Evolutionary conservation across 2,797 vertebrate genomes (phyloP), one percentile per base, ranked within the genome.

Genomic region (Eospalax fontanierii): DNA sequence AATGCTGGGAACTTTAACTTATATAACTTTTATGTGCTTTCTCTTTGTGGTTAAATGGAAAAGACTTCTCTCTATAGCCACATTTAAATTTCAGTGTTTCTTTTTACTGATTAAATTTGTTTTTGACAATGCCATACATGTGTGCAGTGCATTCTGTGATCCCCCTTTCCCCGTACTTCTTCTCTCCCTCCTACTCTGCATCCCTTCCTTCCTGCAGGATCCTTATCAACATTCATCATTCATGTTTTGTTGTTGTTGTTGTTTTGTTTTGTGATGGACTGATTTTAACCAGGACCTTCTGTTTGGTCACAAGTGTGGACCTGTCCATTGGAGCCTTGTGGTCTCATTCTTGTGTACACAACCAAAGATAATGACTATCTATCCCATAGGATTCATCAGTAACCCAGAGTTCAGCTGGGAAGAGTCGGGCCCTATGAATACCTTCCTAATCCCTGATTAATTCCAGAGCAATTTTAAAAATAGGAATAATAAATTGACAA

Each of bases 401-500:
- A 85, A 38, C 46, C 8, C 38, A 54, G 66, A 54, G 8, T 38
- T 71, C 46, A 38, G 66, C 66, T 71, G 46, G 66, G 66, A 85
- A n/a, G 24, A 70, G 35, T 70, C 35, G 46, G 33, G 26, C 66
- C 83, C 33, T 22, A 26, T 70, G 15, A 70, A 33, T 46, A 15
- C 28, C 4, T n/a, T 4, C 65, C 33, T 54, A 22, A 54, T 11
- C 46, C 15, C 18, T 38, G 22, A 57, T 71, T 71, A 43, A 15
- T 40, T 30, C 24, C 46, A 30, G 22, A 79, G 66, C 22, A 24
- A 11, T 81, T 85, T 93, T 84, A 90, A 3, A n/a, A n/a, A n/a
- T 70, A 65, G 28, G 30, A 94, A 83, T 54, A 75, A 85, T 61
- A 35, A 35, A 66, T 82, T 87, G 33, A 74, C 11, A 92, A 78